These are phyloP conservation scores for Strigamia transsilvanica DNA, from an alignment of 2,888 invertebrate genomes.

Conservation along the genomic window DNA sequence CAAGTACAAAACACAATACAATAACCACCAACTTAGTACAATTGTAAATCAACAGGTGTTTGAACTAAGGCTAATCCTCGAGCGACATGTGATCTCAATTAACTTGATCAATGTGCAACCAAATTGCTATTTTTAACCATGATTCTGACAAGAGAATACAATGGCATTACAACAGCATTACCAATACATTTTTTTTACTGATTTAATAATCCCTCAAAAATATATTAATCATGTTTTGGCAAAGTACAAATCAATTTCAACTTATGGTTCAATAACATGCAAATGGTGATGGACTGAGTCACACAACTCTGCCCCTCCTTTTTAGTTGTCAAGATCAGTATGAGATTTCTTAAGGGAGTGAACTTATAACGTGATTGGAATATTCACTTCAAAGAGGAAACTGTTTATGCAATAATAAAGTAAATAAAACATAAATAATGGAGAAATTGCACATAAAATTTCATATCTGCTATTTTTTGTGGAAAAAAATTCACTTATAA, in stretches of 20 bases:
- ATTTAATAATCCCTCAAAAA: not conserved
- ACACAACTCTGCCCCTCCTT: slow-evolving; percentile 20
- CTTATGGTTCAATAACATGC: slow-evolving; percentile 21
- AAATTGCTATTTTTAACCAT: slow-evolving; percentile 19
- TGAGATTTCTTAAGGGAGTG: slow-evolving; percentile 42
- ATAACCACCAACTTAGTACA: not conserved
- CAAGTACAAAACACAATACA: slow-evolving; percentile 7
- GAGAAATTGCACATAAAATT: not conserved
- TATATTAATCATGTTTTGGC: not conserved
- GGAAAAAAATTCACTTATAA: not conserved
- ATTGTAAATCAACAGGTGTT: slow-evolving; percentile 34
- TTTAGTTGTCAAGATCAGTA: slow-evolving; percentile 31
- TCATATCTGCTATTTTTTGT: not conserved
- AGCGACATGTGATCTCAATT: slow-evolving; percentile 49
- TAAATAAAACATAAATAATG: not conserved
- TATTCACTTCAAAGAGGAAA: slow-evolving; percentile 22
- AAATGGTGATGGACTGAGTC: slow-evolving; percentile 21
- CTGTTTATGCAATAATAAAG: not conserved
- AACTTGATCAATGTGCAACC: slow-evolving; percentile 28
- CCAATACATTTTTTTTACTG: not conserved
- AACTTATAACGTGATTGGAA: slow-evolving; percentile 24
- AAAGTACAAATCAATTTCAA: slow-evolving; percentile 10
- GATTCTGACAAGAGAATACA: slow-evolving; percentile 21
- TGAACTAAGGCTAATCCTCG: slow-evolving; percentile 34
- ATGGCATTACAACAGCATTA: not conserved